These are phyloP conservation scores for Macrotus californicus DNA, from an alignment of 2,113 vertebrate genomes.

Conservation along the genomic window DNA sequence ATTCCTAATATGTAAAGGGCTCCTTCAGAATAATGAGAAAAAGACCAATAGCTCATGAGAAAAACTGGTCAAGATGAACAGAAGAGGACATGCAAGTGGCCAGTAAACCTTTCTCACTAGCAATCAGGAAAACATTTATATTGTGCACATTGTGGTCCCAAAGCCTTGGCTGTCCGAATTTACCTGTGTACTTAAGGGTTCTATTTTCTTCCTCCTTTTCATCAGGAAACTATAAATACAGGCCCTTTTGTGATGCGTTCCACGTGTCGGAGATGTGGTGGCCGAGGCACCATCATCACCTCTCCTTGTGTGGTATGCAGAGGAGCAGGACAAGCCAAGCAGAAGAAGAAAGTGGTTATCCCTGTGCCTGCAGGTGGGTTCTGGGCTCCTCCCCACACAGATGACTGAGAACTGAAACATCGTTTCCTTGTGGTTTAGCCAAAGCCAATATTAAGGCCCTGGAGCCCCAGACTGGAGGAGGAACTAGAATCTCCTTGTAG, in stretches of 20 bases:
- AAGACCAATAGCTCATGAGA: background rate
- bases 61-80: background rate
- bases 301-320: conserved; percentile 86
- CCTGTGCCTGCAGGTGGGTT: conserved; percentile 94
- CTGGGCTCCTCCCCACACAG: fast-evolving
- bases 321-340: conserved; percentile 92
- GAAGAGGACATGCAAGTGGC: background rate
- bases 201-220: background rate
- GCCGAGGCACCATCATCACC: conserved; percentile 88
- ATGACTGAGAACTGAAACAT: no score
- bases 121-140: background rate
- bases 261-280: conserved; percentile 90
- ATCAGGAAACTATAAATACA: conserved; percentile 94
- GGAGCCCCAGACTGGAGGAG: background rate
- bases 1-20: background rate
- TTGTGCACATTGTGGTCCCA: background rate
- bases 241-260: conserved; percentile 99
- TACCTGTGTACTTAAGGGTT: background rate
- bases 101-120: background rate
- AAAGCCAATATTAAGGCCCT: background rate
- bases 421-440: background rate
- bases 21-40: background rate
- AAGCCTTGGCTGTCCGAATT: background rate
- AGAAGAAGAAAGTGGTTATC: conserved; percentile 90
- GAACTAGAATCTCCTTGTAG: background rate